Evolutionary conservation across 2,888 invertebrate species (phyloP).

Genomic region (Tubiluchus corallicola): DNA sequence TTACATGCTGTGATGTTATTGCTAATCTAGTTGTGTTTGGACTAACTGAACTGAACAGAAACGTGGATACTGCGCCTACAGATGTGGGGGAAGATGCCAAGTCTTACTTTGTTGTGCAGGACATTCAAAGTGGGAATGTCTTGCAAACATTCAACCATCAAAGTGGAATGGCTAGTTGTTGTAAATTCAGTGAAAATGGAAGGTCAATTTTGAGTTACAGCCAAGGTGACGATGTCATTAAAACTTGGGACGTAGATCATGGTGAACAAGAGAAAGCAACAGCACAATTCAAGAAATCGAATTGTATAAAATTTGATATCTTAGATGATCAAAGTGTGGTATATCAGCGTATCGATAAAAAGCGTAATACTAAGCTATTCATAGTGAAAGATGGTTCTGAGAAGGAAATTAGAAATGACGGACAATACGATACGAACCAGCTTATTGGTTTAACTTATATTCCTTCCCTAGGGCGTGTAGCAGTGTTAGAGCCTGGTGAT

Average conservation of each 20-base stretch:
- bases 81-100: too few species aligned
- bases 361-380: background rate
- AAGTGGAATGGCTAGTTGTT: background rate
- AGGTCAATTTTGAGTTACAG: background rate
- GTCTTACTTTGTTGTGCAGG: background rate
- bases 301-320: background rate
- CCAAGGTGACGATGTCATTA: background rate
- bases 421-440: background rate
- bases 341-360: background rate
- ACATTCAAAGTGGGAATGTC: background rate
- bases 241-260: background rate
- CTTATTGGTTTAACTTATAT: background rate
- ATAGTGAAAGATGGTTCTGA: too few species aligned
- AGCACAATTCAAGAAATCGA: too few species aligned
- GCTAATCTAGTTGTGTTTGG: background rate
- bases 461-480: background rate
- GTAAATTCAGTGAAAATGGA: constrained; percentile 1
- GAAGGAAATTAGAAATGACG: too few species aligned
- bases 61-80: background rate
- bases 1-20: background rate
- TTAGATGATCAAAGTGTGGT: background rate
- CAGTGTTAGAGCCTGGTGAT: background rate
- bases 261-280: too few species aligned
- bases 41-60: background rate
- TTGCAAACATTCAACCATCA: too few species aligned